Percentiles rank a stretch among this genome's conserved stretches.
Evolutionary conservation across 2,888 invertebrate genomes (phyloP).

Genomic region (Alloscopus bannaensis): DNA sequence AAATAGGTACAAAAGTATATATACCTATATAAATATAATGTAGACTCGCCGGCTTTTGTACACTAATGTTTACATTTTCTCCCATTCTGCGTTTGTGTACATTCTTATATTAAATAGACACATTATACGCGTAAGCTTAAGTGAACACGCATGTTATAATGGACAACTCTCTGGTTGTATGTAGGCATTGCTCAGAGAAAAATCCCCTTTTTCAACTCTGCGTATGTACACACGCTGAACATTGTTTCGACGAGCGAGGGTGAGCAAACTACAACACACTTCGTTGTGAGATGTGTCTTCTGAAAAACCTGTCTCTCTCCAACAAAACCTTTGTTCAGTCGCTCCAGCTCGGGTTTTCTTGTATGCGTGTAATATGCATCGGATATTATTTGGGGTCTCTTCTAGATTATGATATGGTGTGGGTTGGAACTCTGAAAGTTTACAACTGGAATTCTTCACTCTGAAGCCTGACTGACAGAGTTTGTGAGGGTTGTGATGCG

Average conservation of each 20-base stretch:
- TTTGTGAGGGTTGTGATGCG: neutral
- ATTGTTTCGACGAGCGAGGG: constrained; percentile 1
- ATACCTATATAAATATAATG: constrained; percentile 2
- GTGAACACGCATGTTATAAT: constrained; percentile 12
- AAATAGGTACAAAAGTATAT: neutral
- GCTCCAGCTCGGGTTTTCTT: too few species aligned
- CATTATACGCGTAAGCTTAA: neutral
- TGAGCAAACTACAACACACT: neutral
- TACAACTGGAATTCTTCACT: neutral
- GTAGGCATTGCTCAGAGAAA: constrained; percentile 44
- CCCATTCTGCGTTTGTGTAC: neutral
- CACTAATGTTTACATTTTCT: too few species aligned
- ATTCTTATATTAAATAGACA: neutral
- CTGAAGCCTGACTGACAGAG: neutral
- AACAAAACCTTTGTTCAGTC: constrained; percentile 33
- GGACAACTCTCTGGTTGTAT: too few species aligned
- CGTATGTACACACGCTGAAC: neutral
- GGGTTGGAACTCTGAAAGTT: neutral
- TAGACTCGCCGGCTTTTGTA: too few species aligned
- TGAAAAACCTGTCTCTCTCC: constrained; percentile 13
- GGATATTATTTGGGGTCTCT: neutral
- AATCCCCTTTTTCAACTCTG: constrained; percentile 28
- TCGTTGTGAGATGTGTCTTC: neutral
- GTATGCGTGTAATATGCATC: constrained; percentile 12
- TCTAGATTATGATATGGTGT: neutral